A percentile compares a stretch with the other conserved stretches of the same genome.
Evolutionary conservation across 2,888 invertebrate species (phyloP).

Genomic region (Caenorhabditis uteleia): DNA sequence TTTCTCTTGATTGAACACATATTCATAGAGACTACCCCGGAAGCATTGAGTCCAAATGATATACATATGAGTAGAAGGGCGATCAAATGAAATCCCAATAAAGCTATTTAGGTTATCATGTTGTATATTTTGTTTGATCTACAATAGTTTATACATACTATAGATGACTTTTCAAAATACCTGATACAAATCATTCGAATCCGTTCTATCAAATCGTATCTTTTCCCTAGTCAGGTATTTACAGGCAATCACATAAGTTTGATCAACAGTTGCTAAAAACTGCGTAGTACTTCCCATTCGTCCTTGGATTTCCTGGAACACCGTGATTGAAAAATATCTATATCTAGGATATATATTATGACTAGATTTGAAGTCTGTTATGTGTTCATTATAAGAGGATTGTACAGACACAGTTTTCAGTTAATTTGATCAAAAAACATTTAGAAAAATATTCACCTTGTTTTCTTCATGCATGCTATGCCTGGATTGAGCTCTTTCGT

Average conservation of each 20-base stretch:
- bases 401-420: too few relatives aligned
- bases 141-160: slow-evolving; percentile 13
- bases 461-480: too few relatives aligned
- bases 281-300: too few relatives aligned
- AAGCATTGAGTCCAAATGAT: slow-evolving; percentile 52
- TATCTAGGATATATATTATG: too few relatives aligned
- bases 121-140: slow-evolving; percentile 57
- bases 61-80: slow-evolving; percentile 45
- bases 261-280: slow-evolving; percentile 62
- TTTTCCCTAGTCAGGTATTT: slow-evolving; percentile 54
- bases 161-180: slow-evolving; percentile 13
- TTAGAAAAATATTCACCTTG: too few relatives aligned
- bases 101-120: slow-evolving; percentile 67
- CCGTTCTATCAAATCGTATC: slow-evolving; percentile 57
- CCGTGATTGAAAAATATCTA: too few relatives aligned
- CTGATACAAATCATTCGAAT: slow-evolving; percentile 54
- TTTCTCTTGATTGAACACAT: too few relatives aligned
- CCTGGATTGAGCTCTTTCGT: too few relatives aligned
- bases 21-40: slow-evolving; percentile 54
- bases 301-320: too few relatives aligned
- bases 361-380: too few relatives aligned
- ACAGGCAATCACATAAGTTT: slow-evolving; percentile 54
- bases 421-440: too few relatives aligned
- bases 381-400: too few relatives aligned
- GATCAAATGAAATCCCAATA: slow-evolving; percentile 60